These are phyloP conservation scores for Reticulitermes lucifugus DNA, from an alignment of 2,888 invertebrate genomes.

Conservation along the genomic window DNA sequence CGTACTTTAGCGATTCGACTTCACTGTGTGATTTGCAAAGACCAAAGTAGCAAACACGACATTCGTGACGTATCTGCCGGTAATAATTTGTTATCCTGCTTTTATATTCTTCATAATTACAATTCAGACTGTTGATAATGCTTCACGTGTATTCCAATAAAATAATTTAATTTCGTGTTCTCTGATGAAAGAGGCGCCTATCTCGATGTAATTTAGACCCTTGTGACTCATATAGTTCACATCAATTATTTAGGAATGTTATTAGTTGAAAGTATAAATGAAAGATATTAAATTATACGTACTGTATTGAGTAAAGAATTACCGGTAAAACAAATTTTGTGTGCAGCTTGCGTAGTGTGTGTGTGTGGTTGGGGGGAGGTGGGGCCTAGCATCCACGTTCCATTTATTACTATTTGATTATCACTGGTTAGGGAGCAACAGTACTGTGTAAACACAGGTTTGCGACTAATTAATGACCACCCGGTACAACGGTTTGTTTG, in stretches of 20 bases:
- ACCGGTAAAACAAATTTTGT: too few species aligned
- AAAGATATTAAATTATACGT: neutral
- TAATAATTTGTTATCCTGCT: too few species aligned
- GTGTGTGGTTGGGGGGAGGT: neutral
- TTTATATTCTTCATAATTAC: too few species aligned
- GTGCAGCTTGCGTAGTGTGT: neutral
- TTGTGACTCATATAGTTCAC: neutral
- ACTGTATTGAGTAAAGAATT: neutral
- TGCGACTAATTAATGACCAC: constrained; percentile 1
- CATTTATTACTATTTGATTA: neutral
- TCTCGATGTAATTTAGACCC: neutral
- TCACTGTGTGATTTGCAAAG: too few species aligned
- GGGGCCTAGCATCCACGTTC: neutral
- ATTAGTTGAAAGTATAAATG: neutral
- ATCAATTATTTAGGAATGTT: neutral
- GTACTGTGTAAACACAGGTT: neutral
- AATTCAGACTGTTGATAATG: too few species aligned
- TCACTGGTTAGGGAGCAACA: neutral
- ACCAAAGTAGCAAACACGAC: too few species aligned
- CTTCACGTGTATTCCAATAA: neutral
- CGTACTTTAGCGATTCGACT: too few species aligned
- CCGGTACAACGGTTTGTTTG: neutral
- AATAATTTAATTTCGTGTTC: neutral
- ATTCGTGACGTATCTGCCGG: too few species aligned
- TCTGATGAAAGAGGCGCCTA: neutral